Evolutionary conservation across 2,888 invertebrate species (phyloP).

Genomic region (Chironomus tentans): DNA sequence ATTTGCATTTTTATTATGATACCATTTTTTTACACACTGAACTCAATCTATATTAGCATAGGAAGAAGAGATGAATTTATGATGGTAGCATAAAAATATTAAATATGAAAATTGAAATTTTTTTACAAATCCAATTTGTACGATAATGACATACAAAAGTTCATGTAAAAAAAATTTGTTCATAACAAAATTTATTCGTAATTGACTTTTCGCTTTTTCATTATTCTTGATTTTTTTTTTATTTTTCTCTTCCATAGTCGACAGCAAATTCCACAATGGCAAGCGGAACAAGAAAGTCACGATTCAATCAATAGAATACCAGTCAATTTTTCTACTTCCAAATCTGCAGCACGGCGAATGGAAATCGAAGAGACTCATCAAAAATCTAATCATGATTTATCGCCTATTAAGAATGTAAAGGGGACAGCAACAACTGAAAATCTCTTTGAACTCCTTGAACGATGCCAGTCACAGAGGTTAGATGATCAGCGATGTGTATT

Average conservation of each 20-base stretch:
- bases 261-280: conserved; percentile 49
- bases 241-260: conserved; percentile 45
- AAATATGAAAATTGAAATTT: too few species aligned
- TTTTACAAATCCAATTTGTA: too few species aligned
- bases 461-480: conserved; percentile 86
- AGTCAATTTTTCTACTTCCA: not conserved
- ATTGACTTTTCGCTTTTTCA: not conserved
- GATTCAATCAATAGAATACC: conserved; percentile 4
- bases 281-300: conserved; percentile 30
- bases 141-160: too few species aligned
- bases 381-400: not conserved
- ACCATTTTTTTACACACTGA: too few species aligned
- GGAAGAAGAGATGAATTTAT: too few species aligned
- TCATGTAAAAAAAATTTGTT: too few species aligned
- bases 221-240: not conserved
- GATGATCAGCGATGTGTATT: conserved; percentile 96
- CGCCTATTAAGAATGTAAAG: not conserved
- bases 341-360: not conserved
- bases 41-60: too few species aligned
- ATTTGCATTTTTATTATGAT: too few species aligned
- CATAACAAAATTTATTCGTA: not conserved
- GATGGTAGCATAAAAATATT: too few species aligned
- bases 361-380: conserved; percentile 12
- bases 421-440: conserved; percentile 44
- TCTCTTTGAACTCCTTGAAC: conserved; percentile 87